Evolutionary conservation across 2,888 invertebrate genomes (phyloP).

Genomic region (Macrosiphum euphorbiae): DNA sequence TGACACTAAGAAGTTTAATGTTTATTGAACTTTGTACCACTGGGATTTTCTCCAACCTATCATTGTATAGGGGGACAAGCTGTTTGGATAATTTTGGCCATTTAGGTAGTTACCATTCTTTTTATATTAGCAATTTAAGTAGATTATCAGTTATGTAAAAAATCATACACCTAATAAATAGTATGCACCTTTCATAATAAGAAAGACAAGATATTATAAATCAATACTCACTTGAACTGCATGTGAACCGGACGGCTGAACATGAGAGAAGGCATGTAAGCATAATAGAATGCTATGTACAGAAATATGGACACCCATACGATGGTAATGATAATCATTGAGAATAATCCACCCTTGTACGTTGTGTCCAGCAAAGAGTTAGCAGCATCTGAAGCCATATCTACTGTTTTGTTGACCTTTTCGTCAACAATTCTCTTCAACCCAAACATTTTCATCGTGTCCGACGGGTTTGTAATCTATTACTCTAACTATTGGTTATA

Average conservation of each 20-base stretch:
- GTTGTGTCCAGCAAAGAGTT: constrained; percentile 77
- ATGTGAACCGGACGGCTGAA: constrained; percentile 87
- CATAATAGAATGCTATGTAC: constrained; percentile 91
- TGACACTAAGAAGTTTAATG: no score
- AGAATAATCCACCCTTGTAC: constrained; percentile 78
- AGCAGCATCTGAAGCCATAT: constrained; percentile 71
- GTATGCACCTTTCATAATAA: no score
- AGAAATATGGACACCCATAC: constrained; percentile 91
- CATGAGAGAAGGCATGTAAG: constrained; percentile 90
- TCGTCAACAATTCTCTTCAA: background rate
- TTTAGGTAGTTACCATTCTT: background rate
- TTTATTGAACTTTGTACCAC: no score
- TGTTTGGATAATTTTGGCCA: background rate
- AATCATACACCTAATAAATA: background rate
- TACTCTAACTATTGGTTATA: background rate
- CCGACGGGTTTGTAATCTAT: background rate
- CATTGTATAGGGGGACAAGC: no score
- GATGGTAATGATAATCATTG: constrained; percentile 80
- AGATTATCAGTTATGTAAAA: background rate
- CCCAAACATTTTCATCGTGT: background rate
- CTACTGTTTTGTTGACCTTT: background rate
- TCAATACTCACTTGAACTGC: constrained; percentile 85
- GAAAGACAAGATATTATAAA: background rate
- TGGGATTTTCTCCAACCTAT: no score
- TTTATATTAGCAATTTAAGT: background rate